Conservation (phyloP, 1,140 invertebrate species). For the Drosophila takahashii region DNA sequence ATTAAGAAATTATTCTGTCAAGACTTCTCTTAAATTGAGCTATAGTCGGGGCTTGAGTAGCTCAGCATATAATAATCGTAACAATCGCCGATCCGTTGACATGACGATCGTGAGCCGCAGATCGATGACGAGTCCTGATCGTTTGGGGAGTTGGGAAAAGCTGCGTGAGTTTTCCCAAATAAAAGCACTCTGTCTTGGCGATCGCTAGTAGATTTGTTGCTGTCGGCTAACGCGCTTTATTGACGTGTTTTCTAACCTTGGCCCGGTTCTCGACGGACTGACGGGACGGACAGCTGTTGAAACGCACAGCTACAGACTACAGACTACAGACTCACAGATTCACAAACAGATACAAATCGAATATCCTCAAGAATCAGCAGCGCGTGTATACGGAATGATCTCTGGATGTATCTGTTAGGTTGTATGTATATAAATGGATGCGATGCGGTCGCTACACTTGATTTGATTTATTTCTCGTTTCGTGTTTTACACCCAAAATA, state of each 20-base stretch:
- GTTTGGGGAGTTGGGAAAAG: slow-evolving; percentile 28
- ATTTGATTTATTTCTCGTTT: slow-evolving; percentile 84
- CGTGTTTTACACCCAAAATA: slow-evolving; percentile 82
- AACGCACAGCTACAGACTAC: slow-evolving; percentile 35
- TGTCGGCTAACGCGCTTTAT: slow-evolving; percentile 73
- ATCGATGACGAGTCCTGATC: slow-evolving; percentile 52
- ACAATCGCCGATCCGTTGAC: slow-evolving; percentile 41
- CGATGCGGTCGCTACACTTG: slow-evolving; percentile 66
- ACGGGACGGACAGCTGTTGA: slow-evolving; percentile 52
- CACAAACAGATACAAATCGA: slow-evolving; percentile 69
- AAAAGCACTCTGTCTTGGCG: neutral
- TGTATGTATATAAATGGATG: slow-evolving; percentile 67
- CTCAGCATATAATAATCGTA: slow-evolving; percentile 60
- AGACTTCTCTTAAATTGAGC: slow-evolving; percentile 58
- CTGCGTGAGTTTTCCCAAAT: slow-evolving; percentile 54
- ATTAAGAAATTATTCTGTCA: slow-evolving; percentile 80
- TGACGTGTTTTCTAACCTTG: slow-evolving; percentile 84
- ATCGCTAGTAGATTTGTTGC: slow-evolving; percentile 32
- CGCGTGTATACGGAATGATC: slow-evolving; percentile 23
- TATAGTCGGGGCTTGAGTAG: slow-evolving; percentile 48
- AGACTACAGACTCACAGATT: slow-evolving; percentile 14
- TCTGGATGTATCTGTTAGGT: slow-evolving; percentile 29
- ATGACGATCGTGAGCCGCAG: slow-evolving; percentile 57
- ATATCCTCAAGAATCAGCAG: slow-evolving; percentile 77
- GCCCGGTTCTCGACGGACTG: slow-evolving; percentile 70